Conservation (phyloP, 2,888 invertebrate species). For the Nomada hirtipes region DNA sequence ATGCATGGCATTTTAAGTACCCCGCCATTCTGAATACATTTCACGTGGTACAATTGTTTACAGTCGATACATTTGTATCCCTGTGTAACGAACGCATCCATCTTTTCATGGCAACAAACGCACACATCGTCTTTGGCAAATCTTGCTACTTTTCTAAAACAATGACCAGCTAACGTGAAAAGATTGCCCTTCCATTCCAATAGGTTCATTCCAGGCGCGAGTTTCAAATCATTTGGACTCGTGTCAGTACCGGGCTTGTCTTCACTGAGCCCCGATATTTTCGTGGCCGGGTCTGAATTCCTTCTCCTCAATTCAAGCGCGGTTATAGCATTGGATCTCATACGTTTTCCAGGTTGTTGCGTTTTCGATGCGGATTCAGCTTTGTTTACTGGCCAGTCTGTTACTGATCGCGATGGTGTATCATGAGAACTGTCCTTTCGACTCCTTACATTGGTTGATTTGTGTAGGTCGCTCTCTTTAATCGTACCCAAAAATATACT, state of each 20-base stretch:
- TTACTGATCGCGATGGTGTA: conserved; percentile 74
- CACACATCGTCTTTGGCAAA: conserved; percentile 93
- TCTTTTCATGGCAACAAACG: conserved; percentile 91
- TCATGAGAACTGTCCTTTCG: conserved; percentile 74
- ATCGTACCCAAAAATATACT: conserved; percentile 82
- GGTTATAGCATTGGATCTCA: conserved; percentile 82
- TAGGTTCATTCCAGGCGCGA: conserved; percentile 86
- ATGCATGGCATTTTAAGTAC: conserved; percentile 90
- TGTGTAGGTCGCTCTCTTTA: conserved; percentile 80
- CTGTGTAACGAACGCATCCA: conserved; percentile 92
- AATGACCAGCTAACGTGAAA: conserved; percentile 91
- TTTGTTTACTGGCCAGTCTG: conserved; percentile 82
- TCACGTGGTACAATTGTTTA: conserved; percentile 94
- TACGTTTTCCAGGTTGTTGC: conserved; percentile 82
- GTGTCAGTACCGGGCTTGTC: conserved; percentile 85
- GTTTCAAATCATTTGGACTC: conserved; percentile 84
- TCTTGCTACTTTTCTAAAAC: conserved; percentile 91
- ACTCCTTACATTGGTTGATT: conserved; percentile 74
- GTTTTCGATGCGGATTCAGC: conserved; percentile 74
- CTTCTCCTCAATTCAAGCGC: conserved; percentile 87
- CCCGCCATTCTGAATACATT: conserved; percentile 94
- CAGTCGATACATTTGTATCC: conserved; percentile 93
- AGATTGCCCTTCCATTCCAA: conserved; percentile 87
- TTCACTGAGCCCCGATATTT: conserved; percentile 84
- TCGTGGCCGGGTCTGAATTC: conserved; percentile 91